Conservation (phyloP, 2,113 vertebrate genomes). For the Condylura cristata region DNA sequence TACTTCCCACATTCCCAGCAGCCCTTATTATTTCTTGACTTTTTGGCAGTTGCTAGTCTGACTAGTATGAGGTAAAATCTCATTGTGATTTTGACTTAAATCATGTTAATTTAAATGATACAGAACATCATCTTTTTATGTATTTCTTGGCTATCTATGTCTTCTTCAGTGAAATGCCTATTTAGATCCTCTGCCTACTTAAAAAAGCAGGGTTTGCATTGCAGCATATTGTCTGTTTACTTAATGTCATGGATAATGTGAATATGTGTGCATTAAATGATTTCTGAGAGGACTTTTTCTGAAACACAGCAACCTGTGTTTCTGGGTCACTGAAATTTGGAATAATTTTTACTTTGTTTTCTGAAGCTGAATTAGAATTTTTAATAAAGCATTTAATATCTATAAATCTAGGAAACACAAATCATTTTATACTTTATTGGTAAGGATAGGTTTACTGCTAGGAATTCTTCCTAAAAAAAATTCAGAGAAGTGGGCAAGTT, state of each 20-base stretch:
- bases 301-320: not conserved
- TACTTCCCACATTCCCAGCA: too few species aligned
- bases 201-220: conserved; percentile 3
- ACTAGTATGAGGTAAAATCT: too few species aligned
- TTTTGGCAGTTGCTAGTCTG: too few species aligned
- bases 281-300: not conserved
- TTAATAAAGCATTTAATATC: not conserved
- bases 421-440: not conserved
- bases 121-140: too few species aligned
- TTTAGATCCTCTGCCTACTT: too few species aligned
- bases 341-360: conserved; percentile 41
- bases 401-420: not conserved
- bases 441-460: not conserved
- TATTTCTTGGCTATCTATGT: too few species aligned
- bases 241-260: not conserved
- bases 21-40: too few species aligned
- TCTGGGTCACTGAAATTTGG: not conserved
- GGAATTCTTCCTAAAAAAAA: not conserved
- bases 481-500: not conserved
- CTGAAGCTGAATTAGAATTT: conserved; percentile 33
- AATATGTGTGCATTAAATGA: not conserved
- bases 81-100: too few species aligned
- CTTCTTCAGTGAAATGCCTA: too few species aligned
- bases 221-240: not conserved
- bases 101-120: too few species aligned